Evolutionary conservation across 2,888 invertebrate genomes (phyloP).

Genomic region (Amphipyra tragopoginis): DNA sequence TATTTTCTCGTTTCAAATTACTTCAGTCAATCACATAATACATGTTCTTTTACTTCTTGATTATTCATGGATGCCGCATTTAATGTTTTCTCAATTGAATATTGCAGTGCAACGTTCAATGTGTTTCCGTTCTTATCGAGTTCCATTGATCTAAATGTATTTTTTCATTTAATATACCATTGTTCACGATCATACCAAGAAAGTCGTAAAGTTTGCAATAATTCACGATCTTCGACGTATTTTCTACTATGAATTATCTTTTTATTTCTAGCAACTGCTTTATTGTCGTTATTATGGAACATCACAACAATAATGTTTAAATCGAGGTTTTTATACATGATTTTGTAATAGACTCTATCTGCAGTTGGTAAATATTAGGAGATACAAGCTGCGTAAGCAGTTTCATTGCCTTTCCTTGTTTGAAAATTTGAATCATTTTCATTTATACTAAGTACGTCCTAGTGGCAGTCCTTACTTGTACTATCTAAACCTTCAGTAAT

Average conservation of each 20-base stretch:
- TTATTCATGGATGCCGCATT: too few species aligned
- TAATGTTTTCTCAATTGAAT: not conserved
- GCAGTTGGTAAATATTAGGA: too few species aligned
- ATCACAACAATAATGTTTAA: not conserved
- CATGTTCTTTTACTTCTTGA: too few species aligned
- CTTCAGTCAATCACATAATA: too few species aligned
- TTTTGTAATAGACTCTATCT: too few species aligned
- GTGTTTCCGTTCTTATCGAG: constrained; percentile 16
- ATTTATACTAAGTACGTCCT: too few species aligned
- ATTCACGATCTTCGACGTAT: constrained; percentile 1
- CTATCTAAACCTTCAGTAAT: too few species aligned
- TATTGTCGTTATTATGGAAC: constrained; percentile 5
- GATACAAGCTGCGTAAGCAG: too few species aligned
- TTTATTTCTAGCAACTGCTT: constrained; percentile 4
- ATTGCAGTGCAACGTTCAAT: not conserved
- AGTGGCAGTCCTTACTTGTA: too few species aligned
- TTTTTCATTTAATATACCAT: constrained; percentile 9
- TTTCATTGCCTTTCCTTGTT: too few species aligned
- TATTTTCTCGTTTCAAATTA: too few species aligned
- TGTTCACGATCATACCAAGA: constrained; percentile 34
- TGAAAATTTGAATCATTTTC: too few species aligned
- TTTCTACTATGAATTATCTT: constrained; percentile 20
- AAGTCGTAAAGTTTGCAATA: constrained; percentile 16
- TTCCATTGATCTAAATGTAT: not conserved
- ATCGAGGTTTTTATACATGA: not conserved